These are phyloP conservation scores for Prenolepis imparis DNA, from an alignment of 2,888 invertebrate species.

Conservation along the genomic window DNA sequence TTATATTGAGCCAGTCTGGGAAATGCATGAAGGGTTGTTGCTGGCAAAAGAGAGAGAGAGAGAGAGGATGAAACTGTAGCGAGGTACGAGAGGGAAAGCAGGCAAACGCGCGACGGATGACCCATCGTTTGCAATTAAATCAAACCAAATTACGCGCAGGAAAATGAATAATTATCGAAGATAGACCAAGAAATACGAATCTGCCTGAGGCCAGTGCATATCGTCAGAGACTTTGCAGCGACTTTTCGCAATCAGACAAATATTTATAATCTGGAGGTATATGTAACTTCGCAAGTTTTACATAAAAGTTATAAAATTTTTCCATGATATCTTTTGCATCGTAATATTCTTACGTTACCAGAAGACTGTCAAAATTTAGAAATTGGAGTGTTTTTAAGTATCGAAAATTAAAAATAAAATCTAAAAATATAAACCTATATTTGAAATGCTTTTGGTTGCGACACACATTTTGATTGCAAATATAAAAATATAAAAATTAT, in stretches of 20 bases:
- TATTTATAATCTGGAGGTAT: neutral
- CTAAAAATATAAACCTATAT: neutral
- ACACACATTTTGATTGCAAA: neutral
- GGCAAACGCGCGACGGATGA: constrained; percentile 60
- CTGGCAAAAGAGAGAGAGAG: constrained; percentile 61
- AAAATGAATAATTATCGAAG: constrained; percentile 79
- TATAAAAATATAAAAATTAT: neutral
- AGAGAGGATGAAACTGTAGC: constrained; percentile 42
- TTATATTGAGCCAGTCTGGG: constrained; percentile 74
- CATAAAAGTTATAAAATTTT: neutral
- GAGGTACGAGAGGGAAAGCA: constrained; percentile 60
- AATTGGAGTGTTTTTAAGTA: neutral
- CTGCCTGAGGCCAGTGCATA: constrained; percentile 19
- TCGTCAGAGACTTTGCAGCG: neutral
- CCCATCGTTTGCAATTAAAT: constrained; percentile 78
- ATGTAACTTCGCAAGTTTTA: constrained; percentile 9
- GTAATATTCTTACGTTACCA: neutral
- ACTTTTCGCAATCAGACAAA: constrained; percentile 37
- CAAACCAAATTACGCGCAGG: constrained; percentile 76
- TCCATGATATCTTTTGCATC: neutral
- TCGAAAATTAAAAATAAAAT: neutral
- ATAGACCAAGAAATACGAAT: constrained; percentile 58
- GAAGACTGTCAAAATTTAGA: neutral
- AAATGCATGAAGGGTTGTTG: constrained; percentile 74
- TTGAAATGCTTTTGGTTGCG: too few species aligned